phyloP scores from a whole-genome alignment of 2,113 vertebrate species.

The Perccottus glenii region DNA sequence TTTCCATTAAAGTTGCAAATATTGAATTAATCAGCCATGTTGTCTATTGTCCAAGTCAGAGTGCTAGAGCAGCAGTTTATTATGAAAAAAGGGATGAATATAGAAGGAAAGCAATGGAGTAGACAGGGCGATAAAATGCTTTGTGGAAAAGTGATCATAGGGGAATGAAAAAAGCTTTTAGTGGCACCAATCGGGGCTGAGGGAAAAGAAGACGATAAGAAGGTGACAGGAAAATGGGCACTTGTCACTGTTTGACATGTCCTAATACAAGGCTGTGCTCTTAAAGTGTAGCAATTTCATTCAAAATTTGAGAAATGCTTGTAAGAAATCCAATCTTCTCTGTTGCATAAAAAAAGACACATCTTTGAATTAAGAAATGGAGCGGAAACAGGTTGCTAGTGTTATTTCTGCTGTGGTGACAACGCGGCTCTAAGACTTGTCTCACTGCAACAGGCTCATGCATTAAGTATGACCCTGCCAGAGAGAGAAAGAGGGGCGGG shows the following conservation, averaged over 20 bases:
- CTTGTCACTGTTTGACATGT: slow-evolving; percentile 40
- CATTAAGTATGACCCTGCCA: slow-evolving; percentile 71
- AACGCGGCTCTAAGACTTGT: slow-evolving; percentile 59
- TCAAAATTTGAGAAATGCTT: slow-evolving; percentile 23
- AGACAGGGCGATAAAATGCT: slow-evolving; percentile 26
- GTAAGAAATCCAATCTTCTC: slow-evolving; percentile 22
- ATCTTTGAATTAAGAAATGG: slow-evolving; percentile 10
- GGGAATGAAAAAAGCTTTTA: slow-evolving; percentile 65
- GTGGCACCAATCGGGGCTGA: slow-evolving; percentile 39
- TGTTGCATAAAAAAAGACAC: slow-evolving; percentile 28
- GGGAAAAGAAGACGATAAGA: slow-evolving; percentile 41
- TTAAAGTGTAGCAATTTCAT: slow-evolving; percentile 27
- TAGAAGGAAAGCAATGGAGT: slow-evolving; percentile 26
- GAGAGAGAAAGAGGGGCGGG: slow-evolving; percentile 52
- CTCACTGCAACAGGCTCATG: slow-evolving; percentile 77
- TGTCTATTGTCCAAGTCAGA: slow-evolving; percentile 55
- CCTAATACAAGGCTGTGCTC: slow-evolving; percentile 6
- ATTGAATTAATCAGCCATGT: slow-evolving; percentile 59
- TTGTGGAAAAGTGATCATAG: slow-evolving; percentile 46
- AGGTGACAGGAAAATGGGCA: slow-evolving; percentile 60
- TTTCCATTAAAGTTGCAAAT: slow-evolving; percentile 59
- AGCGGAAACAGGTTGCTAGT: slow-evolving; percentile 33
- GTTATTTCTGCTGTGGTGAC: slow-evolving; percentile 55
- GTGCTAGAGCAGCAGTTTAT: slow-evolving; percentile 66
- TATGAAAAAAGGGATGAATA: slow-evolving; percentile 33